phyloP scores from a whole-genome alignment of 2,888 invertebrate species.

The Folsomia manolachei region DNA sequence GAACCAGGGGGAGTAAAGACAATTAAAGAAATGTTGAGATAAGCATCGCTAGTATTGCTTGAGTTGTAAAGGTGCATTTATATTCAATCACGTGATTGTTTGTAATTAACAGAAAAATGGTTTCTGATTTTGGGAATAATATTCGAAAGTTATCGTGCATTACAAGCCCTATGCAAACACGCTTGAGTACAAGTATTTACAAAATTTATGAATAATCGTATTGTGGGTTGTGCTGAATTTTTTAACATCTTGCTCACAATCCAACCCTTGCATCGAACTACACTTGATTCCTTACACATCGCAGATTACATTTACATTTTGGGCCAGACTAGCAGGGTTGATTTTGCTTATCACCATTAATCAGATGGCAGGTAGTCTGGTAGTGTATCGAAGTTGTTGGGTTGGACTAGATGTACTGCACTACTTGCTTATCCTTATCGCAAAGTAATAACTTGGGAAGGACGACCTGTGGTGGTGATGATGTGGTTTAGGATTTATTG shows the following conservation, averaged over 20 bases:
- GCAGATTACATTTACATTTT: background rate
- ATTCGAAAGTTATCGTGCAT: no score
- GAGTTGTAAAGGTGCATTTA: background rate
- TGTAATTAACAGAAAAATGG: background rate
- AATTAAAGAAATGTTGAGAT: constrained; percentile 6
- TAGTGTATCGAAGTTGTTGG: no score
- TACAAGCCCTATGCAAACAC: background rate
- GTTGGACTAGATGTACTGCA: no score
- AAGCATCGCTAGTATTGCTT: no score
- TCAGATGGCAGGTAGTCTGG: background rate
- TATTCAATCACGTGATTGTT: background rate
- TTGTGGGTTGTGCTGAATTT: background rate
- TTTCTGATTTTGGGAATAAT: background rate
- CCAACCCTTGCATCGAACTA: background rate
- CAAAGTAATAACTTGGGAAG: background rate
- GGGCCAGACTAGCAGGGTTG: background rate
- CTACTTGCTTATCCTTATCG: no score
- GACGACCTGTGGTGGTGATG: constrained; percentile 7
- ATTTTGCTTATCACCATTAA: background rate
- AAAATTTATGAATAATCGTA: no score
- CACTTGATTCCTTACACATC: background rate
- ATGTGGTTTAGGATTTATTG: constrained; percentile 8
- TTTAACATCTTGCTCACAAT: background rate
- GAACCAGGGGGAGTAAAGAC: background rate
- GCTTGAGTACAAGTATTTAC: background rate